phyloP scores from a whole-genome alignment of 2,113 vertebrate species.

The Pimephales promelas region DNA sequence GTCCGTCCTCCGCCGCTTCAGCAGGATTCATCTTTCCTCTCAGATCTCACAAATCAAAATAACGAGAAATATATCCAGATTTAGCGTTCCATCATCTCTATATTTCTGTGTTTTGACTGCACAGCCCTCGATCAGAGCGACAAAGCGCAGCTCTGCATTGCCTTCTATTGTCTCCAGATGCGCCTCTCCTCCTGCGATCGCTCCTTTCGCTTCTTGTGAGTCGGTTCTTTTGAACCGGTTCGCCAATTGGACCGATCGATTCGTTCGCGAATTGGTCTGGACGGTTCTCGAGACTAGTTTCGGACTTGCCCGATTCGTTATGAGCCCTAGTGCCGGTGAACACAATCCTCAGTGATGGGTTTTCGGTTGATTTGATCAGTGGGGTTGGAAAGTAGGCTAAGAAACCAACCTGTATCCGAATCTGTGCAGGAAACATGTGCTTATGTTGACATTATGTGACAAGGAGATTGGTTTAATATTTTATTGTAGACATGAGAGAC shows the following conservation, averaged over 20 bases:
- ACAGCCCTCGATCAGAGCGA: conserved; percentile 40
- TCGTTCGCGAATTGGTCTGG: background rate
- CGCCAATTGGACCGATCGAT: background rate
- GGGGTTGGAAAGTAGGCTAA: background rate
- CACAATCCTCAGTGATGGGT: background rate
- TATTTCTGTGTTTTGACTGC: conserved; percentile 51
- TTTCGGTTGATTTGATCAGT: background rate
- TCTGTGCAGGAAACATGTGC: background rate
- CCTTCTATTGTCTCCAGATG: conserved; percentile 66
- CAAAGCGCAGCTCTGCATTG: conserved; percentile 55
- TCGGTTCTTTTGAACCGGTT: background rate
- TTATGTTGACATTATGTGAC: background rate
- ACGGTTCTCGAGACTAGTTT: background rate
- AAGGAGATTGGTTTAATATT: background rate
- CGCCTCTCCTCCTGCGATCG: conserved; percentile 46
- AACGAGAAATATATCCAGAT: conserved; percentile 59
- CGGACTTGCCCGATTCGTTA: background rate
- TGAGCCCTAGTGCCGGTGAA: background rate
- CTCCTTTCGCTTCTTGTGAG: background rate
- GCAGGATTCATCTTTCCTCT: conserved; percentile 79
- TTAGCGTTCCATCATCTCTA: conserved; percentile 55
- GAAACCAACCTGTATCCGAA: too few species aligned
- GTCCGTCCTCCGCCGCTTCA: conserved; percentile 85
- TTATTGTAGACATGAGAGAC: background rate
- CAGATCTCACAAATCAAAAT: conserved; percentile 45